A percentile compares a stretch with the other conserved stretches of the same genome.
These are phyloP conservation scores for Choloepus hoffmanni DNA, from an alignment of 2,113 vertebrate species.

Conservation along the genomic window DNA sequence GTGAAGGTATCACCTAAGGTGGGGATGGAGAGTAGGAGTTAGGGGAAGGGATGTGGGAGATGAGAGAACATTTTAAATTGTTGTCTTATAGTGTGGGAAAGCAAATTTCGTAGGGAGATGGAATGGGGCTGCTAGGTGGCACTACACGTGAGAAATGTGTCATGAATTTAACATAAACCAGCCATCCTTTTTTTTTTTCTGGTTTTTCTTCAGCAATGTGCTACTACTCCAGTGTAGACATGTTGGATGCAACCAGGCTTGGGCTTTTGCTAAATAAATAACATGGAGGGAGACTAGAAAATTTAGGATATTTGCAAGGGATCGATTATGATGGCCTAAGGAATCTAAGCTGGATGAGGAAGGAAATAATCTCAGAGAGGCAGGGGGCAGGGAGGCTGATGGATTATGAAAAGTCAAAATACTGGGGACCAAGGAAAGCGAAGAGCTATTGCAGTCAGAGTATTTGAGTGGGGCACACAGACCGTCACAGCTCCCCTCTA, in stretches of 20 bases:
- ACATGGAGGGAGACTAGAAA: not conserved
- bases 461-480: not conserved
- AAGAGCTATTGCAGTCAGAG: not conserved
- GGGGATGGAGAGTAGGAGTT: not conserved
- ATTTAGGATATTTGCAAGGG: conserved; percentile 56
- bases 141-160: not conserved
- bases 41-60: not conserved
- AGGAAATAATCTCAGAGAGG: not conserved
- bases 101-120: conserved; percentile 49
- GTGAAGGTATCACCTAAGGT: not conserved
- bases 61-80: not conserved
- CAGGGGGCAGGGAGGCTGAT: no score
- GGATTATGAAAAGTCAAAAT: not conserved
- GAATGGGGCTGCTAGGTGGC: not conserved
- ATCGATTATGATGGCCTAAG: not conserved
- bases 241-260: conserved; percentile 47
- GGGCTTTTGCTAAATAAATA: conserved; percentile 45
- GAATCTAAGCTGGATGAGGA: conserved; percentile 30
- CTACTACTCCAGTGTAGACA: not conserved
- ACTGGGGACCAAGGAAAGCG: not conserved
- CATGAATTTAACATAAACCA: conserved; percentile 10
- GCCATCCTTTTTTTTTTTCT: not conserved
- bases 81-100: conserved; percentile 4
- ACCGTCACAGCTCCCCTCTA: not conserved
- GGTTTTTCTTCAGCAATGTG: not conserved